Percentiles rank a stretch among this genome's conserved stretches.
phyloP scores from a whole-genome alignment of 2,113 vertebrate genomes.

The Lonchura striata region DNA sequence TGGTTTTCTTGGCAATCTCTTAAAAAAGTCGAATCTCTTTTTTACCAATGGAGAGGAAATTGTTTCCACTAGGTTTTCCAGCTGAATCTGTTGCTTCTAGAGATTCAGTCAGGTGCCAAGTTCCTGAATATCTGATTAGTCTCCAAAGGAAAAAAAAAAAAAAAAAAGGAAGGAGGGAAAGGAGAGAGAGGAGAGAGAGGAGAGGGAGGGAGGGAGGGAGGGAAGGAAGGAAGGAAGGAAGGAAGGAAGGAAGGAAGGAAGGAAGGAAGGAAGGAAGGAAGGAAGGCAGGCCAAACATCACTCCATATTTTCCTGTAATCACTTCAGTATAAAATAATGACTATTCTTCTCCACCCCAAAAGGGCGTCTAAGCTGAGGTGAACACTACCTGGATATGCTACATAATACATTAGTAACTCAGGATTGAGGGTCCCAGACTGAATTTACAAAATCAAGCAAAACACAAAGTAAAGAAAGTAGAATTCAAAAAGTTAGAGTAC shows the following conservation, averaged over 20 bases:
- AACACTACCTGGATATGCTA: background rate
- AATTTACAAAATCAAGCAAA: background rate
- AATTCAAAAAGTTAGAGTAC: background rate
- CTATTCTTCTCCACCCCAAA: background rate
- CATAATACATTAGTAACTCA: background rate
- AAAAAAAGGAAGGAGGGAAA: too few relatives aligned
- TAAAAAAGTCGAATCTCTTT: background rate
- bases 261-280: background rate
- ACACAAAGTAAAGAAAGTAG: background rate
- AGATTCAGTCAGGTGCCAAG: conserved; percentile 7
- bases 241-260: background rate
- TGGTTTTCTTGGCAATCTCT: background rate
- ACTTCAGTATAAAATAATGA: background rate
- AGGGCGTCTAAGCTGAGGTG: background rate
- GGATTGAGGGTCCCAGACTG: background rate
- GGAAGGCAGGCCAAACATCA: background rate
- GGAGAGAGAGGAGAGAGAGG: background rate
- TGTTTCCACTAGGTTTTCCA: background rate
- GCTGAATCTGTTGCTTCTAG: conserved; percentile 23
- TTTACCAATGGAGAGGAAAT: conserved; percentile 52
- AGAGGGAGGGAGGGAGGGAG: too few relatives aligned
- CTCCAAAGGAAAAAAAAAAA: background rate
- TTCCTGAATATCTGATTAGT: conserved; percentile 16
- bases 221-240: background rate
- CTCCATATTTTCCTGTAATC: conserved; percentile 8